These are phyloP conservation scores for Ceyx margarethae DNA, from an alignment of 2,113 vertebrate species.

Conservation along the genomic window DNA sequence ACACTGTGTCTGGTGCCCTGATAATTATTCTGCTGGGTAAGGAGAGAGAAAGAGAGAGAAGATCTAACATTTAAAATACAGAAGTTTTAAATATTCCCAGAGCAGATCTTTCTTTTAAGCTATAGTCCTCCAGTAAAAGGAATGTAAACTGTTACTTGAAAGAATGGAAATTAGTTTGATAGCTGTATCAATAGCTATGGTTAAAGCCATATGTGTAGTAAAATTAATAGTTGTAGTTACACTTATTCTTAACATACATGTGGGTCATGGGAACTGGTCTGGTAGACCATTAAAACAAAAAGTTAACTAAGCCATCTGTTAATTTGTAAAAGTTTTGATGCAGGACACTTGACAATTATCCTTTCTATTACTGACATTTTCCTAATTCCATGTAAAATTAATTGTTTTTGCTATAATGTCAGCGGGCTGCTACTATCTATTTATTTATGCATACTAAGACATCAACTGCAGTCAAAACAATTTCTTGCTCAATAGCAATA, in stretches of 20 bases:
- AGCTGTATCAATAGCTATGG: not conserved
- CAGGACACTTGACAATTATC: not conserved
- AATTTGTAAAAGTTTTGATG: not conserved
- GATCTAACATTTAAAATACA: not conserved
- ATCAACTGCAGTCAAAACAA: not conserved
- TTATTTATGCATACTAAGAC: constrained; percentile 10
- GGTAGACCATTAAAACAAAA: not conserved
- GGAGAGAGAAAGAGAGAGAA: not conserved
- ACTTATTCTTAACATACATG: not conserved
- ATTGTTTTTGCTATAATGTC: constrained; percentile 12
- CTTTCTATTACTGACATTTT: not conserved
- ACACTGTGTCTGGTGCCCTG: not conserved
- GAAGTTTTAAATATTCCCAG: not conserved
- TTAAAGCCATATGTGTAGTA: not conserved
- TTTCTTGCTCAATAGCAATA: not conserved
- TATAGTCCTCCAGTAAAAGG: not conserved
- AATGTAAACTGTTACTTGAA: not conserved
- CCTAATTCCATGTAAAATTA: constrained; percentile 36
- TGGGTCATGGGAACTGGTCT: not conserved
- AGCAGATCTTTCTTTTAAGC: not conserved
- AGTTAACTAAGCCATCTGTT: not conserved
- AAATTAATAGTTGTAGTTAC: not conserved
- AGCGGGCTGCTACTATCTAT: not conserved
- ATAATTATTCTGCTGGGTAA: not conserved
- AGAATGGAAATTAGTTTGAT: not conserved